Percentiles rank a stretch among this genome's conserved stretches.
phyloP scores from a whole-genome alignment of 2,797 vertebrate genomes.

The Parambassis ranga region DNA sequence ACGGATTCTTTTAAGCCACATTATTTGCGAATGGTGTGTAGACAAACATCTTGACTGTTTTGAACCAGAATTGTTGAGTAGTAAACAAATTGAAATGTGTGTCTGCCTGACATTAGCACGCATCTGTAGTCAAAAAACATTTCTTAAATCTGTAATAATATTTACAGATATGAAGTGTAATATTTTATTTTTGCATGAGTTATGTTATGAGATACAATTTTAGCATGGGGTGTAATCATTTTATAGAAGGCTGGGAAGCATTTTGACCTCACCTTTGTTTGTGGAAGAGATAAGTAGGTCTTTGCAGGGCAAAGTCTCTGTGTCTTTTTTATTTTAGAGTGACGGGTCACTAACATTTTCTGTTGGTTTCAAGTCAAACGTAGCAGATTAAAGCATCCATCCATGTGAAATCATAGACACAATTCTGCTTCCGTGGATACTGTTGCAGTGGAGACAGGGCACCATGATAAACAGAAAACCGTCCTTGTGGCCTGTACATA shows the following conservation, averaged over 20 bases:
- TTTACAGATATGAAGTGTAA: background rate
- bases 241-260: background rate
- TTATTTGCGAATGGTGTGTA: background rate
- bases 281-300: conserved; percentile 28
- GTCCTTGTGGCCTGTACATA: background rate
- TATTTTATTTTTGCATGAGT: background rate
- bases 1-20: background rate
- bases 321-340: conserved; percentile 20
- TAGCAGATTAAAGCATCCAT: background rate
- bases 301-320: conserved; percentile 50
- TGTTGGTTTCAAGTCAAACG: background rate
- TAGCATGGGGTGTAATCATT: background rate
- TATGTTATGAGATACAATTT: background rate
- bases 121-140: background rate
- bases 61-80: background rate
- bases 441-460: no score
- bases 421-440: background rate
- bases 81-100: background rate
- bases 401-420: no score
- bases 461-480: background rate
- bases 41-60: background rate
- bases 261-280: conserved; percentile 62
- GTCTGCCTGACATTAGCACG: background rate
- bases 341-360: background rate
- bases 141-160: background rate